Base-by-base conservation (phyloP, 2,888 invertebrate species). In the Catocala fraxini region DNA sequence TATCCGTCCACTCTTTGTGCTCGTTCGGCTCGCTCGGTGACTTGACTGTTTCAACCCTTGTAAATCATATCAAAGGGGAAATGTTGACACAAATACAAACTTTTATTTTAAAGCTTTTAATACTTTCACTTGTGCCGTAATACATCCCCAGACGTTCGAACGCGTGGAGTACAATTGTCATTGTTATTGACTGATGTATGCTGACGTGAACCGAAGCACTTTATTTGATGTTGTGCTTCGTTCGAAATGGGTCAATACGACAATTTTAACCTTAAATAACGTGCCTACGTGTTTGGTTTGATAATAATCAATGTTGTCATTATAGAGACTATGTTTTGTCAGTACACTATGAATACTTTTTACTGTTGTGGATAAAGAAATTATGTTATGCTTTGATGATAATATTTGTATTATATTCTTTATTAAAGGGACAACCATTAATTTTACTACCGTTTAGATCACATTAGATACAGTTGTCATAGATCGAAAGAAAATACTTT, bases 1-100 rank as follows among this genome's bases (percentile, higher is more conserved):
- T 85, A 87, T 86, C 76, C 82, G 75, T 68, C 77, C 78, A 84
- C 81, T 87, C 88, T 86, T 89, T 89, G 88, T 86, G 76, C 71
- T 73, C 67, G 68, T 59, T 64, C 70, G 73, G 71, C 73, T 76
- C 75, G 77, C 69, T 70, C 79, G 75, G 78, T 81, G 81, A 84
- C 85, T 83, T 81, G 81, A 73, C 77, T 79, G 75, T 80, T 81
- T 79, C 73, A 73, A 80, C 79, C 83, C 83, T 81, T 81, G 82
- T 77, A 75, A 76, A 80, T 80, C 78, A 83, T 81, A 75, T 70
- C 70, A 74, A 71, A 71, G 73, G 75, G 73, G 75, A 71, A 71
- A 65, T 75, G 75, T 77, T 80, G 81, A 78, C 75, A 76, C 74
- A 73, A 77, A 78, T 77, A 66, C 53, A 62, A 77, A 70, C 71